Base-by-base conservation (phyloP, 2,797 vertebrate genomes). In the Anguilla pacifica region DNA sequence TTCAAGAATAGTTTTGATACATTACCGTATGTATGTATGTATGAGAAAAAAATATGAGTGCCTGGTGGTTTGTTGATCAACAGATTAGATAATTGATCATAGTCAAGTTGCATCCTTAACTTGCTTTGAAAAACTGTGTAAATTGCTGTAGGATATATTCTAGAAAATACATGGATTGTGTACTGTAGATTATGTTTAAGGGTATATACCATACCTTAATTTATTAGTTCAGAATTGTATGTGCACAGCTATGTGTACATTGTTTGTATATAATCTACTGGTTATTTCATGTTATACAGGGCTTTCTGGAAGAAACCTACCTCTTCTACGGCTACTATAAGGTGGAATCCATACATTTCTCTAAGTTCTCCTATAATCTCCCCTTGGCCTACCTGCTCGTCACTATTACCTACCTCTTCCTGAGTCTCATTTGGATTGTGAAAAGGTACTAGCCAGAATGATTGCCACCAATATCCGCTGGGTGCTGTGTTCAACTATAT, bases 291-390 rank as follows among this genome's bases (percentile, higher is more conserved):
- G 31, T 87, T 35, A 49, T 87, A 35, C 94, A 99, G 98, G 98
- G 98, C 19, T 98, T 99, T 89, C 95, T 99, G 92, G 97, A 99
- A 90, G 93, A 95, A 88, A 99, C 98, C 1, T 96, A 94, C 90
- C 96, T 99, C 35, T 99, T 99, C 93, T 99, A 99, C 49, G 98
- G 98, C 86, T 97, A 96, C 93, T 99, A 99, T 91, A 95, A 93
- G 70, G 91, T 95, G 88, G 95, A 98, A 43, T 89, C 91, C 53
- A 93, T 97, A 6, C 88, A 93, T 86, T 94, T 97, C 83, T 85
- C 94, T 81, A 53, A 85, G 19, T 35, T 92, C 87, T 96, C 87
- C 0, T 99, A 99, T 90, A 97, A 97, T 79, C 87, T 99, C 19
- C 97, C 98, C 0, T 95, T 99, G 0, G 98, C 98, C 0, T 99